Base-by-base conservation (phyloP, 2,888 invertebrate species). In the Tortricodes alternella region DNA sequence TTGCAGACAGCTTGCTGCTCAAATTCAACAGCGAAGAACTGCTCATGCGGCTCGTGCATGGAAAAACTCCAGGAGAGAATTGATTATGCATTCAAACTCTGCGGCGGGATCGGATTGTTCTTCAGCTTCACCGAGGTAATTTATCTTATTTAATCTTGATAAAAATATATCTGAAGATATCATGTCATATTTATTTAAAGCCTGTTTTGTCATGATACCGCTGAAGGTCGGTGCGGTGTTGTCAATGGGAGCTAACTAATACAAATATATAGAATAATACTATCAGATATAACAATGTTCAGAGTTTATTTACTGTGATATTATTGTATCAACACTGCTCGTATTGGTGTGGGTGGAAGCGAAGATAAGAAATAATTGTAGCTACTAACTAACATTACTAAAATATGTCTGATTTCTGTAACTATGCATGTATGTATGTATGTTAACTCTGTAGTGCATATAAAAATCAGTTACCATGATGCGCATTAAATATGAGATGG, bases 111-210 rank as follows among this genome's bases (percentile, higher is more conserved):
- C 70, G 98, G 98, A 53, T 91, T 99, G 19, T 98, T 99, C 92
- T 99, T 99, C 91, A 98, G 98, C 78, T 98, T 98, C 77, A 97
- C 98, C 41, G 98, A 98, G 96, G 98, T 98, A 92, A 91, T 15
- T 11, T 15, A 19, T 38, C 2, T 11, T 27, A 35, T 18, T 39
- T 38, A 7, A 27, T 29, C n/a, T 50, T 29, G 23, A 41, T 43
- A 44, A 21, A 8, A n/a, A 24, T 34, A 16, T 11, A 13, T 23
- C 34, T 19, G 5, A 18, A 24, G 38, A 24, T 34, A 41, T 27
- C 29, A 11, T 24, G 32, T 29, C 29, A 53, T 21, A 29, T 44
- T 29, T 39, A 39, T 46, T 46, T 24, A 32, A 46, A 19, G 39
- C 32, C 34, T 39, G 23, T 24, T 38, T 46, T 39, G 18, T 39